Evolutionary conservation across 2,888 invertebrate genomes (phyloP).

Genomic region (Philaethria dido): DNA sequence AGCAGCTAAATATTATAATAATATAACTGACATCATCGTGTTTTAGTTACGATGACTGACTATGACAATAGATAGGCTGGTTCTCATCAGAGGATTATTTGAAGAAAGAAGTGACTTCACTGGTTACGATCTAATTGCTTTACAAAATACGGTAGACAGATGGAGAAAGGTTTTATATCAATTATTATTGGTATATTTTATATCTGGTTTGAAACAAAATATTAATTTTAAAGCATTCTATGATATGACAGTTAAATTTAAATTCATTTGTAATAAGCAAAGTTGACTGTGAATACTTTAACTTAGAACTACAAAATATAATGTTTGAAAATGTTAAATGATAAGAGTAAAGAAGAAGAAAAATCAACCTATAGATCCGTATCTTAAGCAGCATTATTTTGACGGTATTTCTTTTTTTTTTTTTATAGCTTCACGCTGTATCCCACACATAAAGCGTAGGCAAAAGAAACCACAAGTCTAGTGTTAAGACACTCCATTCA

Average conservation of each 20-base stretch:
- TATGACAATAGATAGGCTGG: no score
- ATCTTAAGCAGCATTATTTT: conserved; percentile 13
- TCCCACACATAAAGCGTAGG: no score
- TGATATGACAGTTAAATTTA: conserved; percentile 11
- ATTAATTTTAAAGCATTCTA: neutral
- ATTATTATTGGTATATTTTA: neutral
- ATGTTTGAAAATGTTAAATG: conserved; percentile 11
- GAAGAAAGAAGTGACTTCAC: no score
- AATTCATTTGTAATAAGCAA: conserved; percentile 1
- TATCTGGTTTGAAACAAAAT: conserved; percentile 10
- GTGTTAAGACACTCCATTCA: no score
- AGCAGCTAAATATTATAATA: neutral
- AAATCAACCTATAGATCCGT: conserved; percentile 18
- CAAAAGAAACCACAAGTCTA: no score
- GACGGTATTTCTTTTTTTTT: neutral
- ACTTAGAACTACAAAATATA: neutral
- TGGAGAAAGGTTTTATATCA: no score
- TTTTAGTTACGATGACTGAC: neutral
- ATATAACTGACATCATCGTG: neutral
- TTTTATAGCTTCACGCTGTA: neutral
- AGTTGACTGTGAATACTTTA: neutral
- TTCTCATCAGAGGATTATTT: neutral
- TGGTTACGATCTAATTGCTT: no score
- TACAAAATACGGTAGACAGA: no score
- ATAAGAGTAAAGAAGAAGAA: conserved; percentile 8